Conservation (phyloP, 2,888 invertebrate species). For the Nemurella pictetii region DNA sequence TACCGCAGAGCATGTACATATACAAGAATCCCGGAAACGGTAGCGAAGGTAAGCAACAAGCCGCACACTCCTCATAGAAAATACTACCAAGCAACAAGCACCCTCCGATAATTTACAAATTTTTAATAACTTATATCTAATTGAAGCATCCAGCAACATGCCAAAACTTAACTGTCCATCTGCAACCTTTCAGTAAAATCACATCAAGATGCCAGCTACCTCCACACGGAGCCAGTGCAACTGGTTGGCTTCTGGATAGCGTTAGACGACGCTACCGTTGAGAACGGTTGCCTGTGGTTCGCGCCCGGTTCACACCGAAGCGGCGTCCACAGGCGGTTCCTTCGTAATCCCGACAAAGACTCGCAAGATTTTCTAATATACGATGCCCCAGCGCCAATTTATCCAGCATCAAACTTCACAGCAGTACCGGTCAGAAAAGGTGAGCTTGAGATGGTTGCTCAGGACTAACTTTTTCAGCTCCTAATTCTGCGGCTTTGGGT, state of each 20-base stretch:
- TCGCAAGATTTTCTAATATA: slow-evolving; percentile 67
- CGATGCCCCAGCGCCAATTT: slow-evolving; percentile 67
- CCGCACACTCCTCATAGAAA: slow-evolving; percentile 14
- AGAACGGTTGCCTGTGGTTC: slow-evolving; percentile 95
- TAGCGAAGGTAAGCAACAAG: slow-evolving; percentile 77
- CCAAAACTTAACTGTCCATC: too few relatives aligned
- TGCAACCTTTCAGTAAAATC: slow-evolving; percentile 67
- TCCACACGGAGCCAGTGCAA: slow-evolving; percentile 78
- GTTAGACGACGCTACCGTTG: slow-evolving; percentile 85
- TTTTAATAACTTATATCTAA: slow-evolving; percentile 27
- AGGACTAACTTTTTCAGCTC: neutral
- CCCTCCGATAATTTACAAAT: too few relatives aligned
- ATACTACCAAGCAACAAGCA: neutral
- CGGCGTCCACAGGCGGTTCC: slow-evolving; percentile 72
- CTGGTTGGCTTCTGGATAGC: slow-evolving; percentile 95
- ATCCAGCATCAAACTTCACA: slow-evolving; percentile 73
- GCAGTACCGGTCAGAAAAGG: slow-evolving; percentile 84
- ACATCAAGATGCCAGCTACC: slow-evolving; percentile 87
- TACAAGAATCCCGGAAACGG: slow-evolving; percentile 94
- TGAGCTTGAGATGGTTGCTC: slow-evolving; percentile 48
- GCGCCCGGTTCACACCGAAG: slow-evolving; percentile 89
- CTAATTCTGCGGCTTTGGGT: too few relatives aligned
- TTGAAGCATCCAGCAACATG: too few relatives aligned
- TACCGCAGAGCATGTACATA: slow-evolving; percentile 97
- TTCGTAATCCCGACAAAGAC: slow-evolving; percentile 69